Evolutionary conservation across 2,113 vertebrate genomes (phyloP).

Genomic region (Tonatia bakeri): DNA sequence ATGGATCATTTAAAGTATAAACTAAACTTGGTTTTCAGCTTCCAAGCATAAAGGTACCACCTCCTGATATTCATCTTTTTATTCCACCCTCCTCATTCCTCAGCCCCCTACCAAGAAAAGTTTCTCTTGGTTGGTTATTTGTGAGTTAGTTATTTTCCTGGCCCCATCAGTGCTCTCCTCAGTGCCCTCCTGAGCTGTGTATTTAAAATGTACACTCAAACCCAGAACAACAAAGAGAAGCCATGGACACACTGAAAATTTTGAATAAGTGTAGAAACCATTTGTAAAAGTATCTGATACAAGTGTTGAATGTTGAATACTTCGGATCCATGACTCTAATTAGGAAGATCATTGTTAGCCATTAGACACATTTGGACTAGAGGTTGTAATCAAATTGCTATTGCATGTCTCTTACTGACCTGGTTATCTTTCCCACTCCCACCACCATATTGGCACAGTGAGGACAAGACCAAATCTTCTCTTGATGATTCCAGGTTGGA

Average conservation of each 20-base stretch:
- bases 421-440: not conserved
- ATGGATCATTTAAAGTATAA: conserved; percentile 46
- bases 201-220: not conserved
- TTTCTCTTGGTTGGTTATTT: not conserved
- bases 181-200: not conserved
- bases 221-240: not conserved
- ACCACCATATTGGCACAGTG: not conserved
- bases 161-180: not conserved
- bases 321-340: conserved; percentile 21
- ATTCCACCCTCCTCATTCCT: not conserved
- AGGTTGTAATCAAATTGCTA: conserved; percentile 51
- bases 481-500: conserved; percentile 26
- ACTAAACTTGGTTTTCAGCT: conserved; percentile 43
- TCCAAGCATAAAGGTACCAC: conserved; percentile 35
- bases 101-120: not conserved
- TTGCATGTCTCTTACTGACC: not conserved
- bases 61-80: not conserved
- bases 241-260: not conserved
- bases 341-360: not conserved
- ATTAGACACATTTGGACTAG: not conserved
- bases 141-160: conserved; percentile 16
- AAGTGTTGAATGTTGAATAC: not conserved
- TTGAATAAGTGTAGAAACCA: not conserved
- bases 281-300: conserved; percentile 29
- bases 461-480: conserved; percentile 4